Evolutionary conservation across 1,140 invertebrate species (phyloP).

Genomic region (Neodiprion pinetum): DNA sequence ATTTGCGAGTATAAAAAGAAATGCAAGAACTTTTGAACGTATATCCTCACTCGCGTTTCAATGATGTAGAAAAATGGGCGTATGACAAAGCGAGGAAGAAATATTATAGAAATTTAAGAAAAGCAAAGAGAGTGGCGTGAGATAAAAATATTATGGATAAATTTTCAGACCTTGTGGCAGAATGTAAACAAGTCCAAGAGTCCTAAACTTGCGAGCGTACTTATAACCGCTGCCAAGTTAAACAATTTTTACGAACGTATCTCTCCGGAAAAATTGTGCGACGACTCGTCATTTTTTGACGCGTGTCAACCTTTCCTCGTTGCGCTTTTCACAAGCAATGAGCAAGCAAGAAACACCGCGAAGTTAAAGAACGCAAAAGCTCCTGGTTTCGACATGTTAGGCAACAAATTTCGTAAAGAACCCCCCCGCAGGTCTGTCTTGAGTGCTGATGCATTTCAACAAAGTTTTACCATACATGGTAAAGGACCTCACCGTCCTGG

Average conservation of each 20-base stretch:
- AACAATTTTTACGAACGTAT: background rate
- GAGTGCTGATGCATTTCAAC: background rate
- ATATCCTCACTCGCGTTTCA: too few relatives aligned
- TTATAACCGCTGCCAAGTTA: background rate
- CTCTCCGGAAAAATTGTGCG: background rate
- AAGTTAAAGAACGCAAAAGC: background rate
- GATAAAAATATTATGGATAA: too few relatives aligned
- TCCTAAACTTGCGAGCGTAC: background rate
- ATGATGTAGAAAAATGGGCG: too few relatives aligned
- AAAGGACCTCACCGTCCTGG: background rate
- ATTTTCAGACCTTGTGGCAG: background rate
- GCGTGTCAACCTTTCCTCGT: background rate
- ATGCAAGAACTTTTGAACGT: too few relatives aligned
- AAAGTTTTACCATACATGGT: background rate
- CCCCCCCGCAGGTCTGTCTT: background rate
- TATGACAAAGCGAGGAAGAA: background rate
- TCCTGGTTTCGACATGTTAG: background rate
- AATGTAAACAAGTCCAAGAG: background rate
- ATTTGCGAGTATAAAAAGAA: too few relatives aligned
- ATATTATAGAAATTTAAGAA: background rate
- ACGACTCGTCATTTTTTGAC: background rate
- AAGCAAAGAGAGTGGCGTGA: background rate
- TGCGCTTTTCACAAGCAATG: background rate
- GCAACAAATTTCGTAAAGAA: background rate
- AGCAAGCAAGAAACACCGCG: background rate